A percentile compares a stretch with the other conserved stretches of the same genome.
Evolutionary conservation across 2,797 vertebrate species (phyloP).

Genomic region (Spheniscus humboldti): DNA sequence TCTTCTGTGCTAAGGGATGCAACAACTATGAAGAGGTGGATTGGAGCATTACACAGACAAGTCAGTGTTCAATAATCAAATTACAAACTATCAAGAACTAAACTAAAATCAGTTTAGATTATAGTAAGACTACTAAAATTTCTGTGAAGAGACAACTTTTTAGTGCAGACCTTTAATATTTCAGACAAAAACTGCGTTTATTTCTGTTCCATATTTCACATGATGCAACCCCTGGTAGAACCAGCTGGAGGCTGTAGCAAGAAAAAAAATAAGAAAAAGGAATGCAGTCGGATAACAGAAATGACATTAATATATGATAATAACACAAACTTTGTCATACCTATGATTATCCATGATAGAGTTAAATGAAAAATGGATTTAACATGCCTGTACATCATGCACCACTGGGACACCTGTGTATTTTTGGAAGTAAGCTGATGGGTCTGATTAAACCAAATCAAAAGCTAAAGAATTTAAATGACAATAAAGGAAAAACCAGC

Average conservation of each 20-base stretch:
- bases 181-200: accelerated
- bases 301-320: accelerated
- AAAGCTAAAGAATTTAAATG: background rate
- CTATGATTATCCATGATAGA: background rate
- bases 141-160: background rate
- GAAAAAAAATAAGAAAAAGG: background rate
- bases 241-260: background rate
- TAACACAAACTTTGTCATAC: background rate
- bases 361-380: background rate
- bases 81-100: background rate
- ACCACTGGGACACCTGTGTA: background rate
- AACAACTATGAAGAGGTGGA: background rate
- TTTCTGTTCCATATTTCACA: background rate
- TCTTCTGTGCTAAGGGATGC: background rate
- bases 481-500: background rate
- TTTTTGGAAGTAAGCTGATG: background rate
- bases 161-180: background rate
- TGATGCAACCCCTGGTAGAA: background rate
- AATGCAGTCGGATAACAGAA: background rate
- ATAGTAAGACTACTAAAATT: background rate
- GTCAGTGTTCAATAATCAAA: background rate
- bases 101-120: background rate
- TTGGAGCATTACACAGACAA: background rate
- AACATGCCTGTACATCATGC: background rate
- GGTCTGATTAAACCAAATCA: background rate